These are phyloP conservation scores for Umimayanthus kanabou DNA, from an alignment of 92 coral and sea anemone genomes.

Conservation along the genomic window DNA sequence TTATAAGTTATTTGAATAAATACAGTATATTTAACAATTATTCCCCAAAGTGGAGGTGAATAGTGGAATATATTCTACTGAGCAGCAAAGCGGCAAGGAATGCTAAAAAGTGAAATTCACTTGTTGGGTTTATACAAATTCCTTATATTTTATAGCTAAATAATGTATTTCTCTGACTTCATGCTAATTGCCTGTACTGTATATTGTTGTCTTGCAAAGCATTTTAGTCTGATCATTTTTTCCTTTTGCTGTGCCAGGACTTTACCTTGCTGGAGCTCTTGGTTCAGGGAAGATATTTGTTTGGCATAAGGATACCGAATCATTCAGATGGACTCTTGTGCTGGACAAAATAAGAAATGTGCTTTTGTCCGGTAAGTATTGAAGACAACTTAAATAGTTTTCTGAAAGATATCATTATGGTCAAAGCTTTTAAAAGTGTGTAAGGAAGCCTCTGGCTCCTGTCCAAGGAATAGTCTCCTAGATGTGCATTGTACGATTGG, in stretches of 20 bases:
- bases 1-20: no score
- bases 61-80: no score
- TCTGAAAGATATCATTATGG: neutral
- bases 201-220: neutral
- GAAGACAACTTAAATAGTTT: neutral
- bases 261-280: constrained; percentile 84
- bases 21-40: no score
- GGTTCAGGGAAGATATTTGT: constrained; percentile 88
- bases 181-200: no score
- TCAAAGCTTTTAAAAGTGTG: neutral
- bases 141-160: no score
- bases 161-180: no score
- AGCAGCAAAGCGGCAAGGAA: no score
- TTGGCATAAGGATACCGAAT: constrained; percentile 81
- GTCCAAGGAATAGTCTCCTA: neutral
- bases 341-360: constrained; percentile 84
- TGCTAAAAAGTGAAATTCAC: no score
- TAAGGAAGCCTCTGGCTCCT: no score
- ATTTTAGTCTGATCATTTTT: neutral
- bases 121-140: no score
- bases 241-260: constrained; percentile 56
- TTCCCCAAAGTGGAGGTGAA: no score
- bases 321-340: constrained; percentile 72
- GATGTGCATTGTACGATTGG: neutral
- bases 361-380: constrained; percentile 37